Conservation (phyloP, 1,140 invertebrate species). For the Aporrectodea caliginosa region DNA sequence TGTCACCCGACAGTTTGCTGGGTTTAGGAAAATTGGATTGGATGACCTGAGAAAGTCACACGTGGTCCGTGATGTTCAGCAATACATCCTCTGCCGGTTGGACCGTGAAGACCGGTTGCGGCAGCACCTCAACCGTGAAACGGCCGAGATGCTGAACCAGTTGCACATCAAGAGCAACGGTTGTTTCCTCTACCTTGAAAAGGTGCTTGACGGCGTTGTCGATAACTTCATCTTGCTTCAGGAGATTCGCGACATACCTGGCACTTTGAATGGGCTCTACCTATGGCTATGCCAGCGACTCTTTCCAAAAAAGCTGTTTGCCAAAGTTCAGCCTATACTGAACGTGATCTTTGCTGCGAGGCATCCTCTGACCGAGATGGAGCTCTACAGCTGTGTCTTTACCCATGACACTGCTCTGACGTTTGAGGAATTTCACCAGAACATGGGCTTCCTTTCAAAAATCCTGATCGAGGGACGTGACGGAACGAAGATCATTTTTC, state of each 20-base stretch:
- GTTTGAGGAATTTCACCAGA: slow-evolving; percentile 77
- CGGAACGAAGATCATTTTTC: slow-evolving; percentile 67
- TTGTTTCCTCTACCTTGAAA: slow-evolving; percentile 88
- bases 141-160: slow-evolving; percentile 90
- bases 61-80: slow-evolving; percentile 79
- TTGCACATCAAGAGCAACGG: slow-evolving; percentile 94
- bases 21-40: slow-evolving; percentile 78
- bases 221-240: slow-evolving; percentile 86
- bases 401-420: slow-evolving; percentile 74
- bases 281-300: slow-evolving; percentile 89
- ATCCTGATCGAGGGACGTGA: slow-evolving; percentile 57
- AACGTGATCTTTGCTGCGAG: slow-evolving; percentile 85
- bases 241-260: slow-evolving; percentile 82
- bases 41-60: slow-evolving; percentile 86
- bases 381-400: slow-evolving; percentile 74
- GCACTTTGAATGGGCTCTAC: slow-evolving; percentile 89
- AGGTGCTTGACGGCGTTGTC: slow-evolving; percentile 76
- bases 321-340: slow-evolving; percentile 78
- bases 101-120: slow-evolving; percentile 68
- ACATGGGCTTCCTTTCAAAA: slow-evolving; percentile 73
- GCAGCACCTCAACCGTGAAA: slow-evolving; percentile 76
- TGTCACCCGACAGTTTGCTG: slow-evolving; percentile 85
- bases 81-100: slow-evolving; percentile 87
- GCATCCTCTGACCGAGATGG: slow-evolving; percentile 72
- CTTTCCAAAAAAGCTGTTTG: slow-evolving; percentile 66